A percentile compares a stretch with the other conserved stretches of the same genome.
Evolutionary conservation across 2,113 vertebrate species (phyloP).

Genomic region (Condylura cristata): DNA sequence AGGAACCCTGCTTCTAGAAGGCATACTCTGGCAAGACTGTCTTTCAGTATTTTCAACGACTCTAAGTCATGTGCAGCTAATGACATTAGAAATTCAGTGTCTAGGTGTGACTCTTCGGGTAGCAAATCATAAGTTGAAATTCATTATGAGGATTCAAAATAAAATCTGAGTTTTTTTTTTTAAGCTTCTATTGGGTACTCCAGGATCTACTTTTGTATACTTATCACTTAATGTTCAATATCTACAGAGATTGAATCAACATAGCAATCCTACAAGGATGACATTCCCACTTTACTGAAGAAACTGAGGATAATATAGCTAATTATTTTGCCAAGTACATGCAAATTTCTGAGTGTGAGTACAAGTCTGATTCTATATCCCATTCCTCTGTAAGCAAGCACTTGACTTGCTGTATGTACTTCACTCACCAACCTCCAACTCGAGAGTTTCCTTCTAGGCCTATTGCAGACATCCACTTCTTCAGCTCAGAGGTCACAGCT

Average conservation of each 20-base stretch:
- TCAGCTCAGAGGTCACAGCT: background rate
- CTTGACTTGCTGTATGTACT: background rate
- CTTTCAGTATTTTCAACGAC: background rate
- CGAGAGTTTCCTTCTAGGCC: background rate
- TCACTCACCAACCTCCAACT: background rate
- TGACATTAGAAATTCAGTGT: background rate
- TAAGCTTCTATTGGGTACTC: background rate
- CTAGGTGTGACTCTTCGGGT: constrained; percentile 14
- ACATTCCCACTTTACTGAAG: background rate
- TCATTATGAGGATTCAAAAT: constrained; percentile 30
- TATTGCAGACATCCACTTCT: background rate
- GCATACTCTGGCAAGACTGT: background rate
- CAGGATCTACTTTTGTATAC: background rate
- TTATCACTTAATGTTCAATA: background rate
- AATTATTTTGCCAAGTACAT: background rate
- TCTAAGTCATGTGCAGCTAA: background rate
- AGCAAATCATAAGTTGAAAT: constrained; percentile 34
- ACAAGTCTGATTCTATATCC: background rate
- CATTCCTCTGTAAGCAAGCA: background rate
- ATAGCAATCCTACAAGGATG: background rate
- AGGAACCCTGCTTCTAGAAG: background rate
- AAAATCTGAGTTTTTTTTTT: background rate
- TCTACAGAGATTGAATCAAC: background rate
- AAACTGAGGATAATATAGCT: background rate
- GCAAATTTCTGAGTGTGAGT: background rate